Base-by-base conservation (phyloP, 2,888 invertebrate species). In the Thalpophila matura region DNA sequence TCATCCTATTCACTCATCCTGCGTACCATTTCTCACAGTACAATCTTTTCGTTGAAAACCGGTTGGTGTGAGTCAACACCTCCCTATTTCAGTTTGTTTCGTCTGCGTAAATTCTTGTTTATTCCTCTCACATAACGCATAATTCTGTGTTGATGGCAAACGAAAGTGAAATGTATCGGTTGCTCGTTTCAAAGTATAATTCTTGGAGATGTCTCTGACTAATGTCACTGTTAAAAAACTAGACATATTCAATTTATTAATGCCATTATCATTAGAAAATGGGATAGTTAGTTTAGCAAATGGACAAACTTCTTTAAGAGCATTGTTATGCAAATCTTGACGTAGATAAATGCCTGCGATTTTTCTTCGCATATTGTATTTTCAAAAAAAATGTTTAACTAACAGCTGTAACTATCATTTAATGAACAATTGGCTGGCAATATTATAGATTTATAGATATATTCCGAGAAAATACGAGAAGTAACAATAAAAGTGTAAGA, bases 61-160 rank as follows among this genome's bases (percentile, higher is more conserved):
- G 37, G 54, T 12, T 7, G 1, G 22, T 71, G 57, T 73, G 76
- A 73, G 73, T 51, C 10, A 24, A 2, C 9, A 6, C 14, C 3
- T 10, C 10, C 6, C 29, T 54, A 38, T 53, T 57, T 14, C 38
- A 51, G 53, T 63, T 67, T 56, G 42, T 70, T 61, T 59, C 60
- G 56, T 33, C 40, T 18, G 31, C 51, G 58, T 74, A 74, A 63
- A 61, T 77, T 62, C 65, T 62, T 77, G 65, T 70, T 74, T 77
- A 77, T 76, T 69, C 59, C 69, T 43, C 61, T 62, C 74, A 69
- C 69, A 77, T 65, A 64, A 46, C 62, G 59, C 55, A 62, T 62
- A 54, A 65, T 60, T 74, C 74, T 57, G 35, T 49, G 37, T 37
- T 65, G 61, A 61, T 71, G 35, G 38, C 35, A 35, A 60, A 37